These are phyloP conservation scores for Callipepla californica DNA, from an alignment of 2,113 vertebrate genomes.

Conservation along the genomic window DNA sequence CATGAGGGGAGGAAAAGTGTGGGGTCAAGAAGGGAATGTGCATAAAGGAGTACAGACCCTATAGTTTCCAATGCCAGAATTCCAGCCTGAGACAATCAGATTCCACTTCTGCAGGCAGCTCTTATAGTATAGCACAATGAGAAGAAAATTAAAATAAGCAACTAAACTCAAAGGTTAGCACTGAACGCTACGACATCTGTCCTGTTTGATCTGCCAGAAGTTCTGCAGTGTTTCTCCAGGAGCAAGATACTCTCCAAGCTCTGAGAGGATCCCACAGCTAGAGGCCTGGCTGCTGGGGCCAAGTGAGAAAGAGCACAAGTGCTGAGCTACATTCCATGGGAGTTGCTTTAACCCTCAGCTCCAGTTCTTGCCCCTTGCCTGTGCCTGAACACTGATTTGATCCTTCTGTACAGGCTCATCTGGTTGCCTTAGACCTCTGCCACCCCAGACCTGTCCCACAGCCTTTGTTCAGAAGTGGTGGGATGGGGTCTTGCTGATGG, in stretches of 20 bases:
- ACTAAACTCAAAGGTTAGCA: background rate
- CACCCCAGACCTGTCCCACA: background rate
- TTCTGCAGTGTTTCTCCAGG: background rate
- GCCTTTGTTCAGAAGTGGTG: background rate
- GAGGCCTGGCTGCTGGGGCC: background rate
- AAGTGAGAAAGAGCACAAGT: background rate
- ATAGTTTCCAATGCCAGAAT: background rate
- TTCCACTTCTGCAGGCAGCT: background rate
- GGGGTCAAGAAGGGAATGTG: background rate
- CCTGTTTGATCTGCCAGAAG: background rate
- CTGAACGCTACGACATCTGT: background rate
- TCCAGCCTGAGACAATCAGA: background rate
- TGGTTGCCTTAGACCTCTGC: background rate
- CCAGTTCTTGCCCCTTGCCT: background rate
- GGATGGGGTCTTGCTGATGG: background rate
- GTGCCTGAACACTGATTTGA: background rate
- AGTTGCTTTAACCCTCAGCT: background rate
- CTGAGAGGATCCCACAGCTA: background rate
- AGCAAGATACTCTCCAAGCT: background rate
- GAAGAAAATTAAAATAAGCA: background rate
- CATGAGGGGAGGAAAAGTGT: background rate
- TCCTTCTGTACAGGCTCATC: fast-evolving
- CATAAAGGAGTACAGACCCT: background rate
- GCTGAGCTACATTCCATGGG: background rate
- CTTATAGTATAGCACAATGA: background rate